phyloP scores from a whole-genome alignment of 2,797 vertebrate genomes.

The Gephyroberyx darwinii region DNA sequence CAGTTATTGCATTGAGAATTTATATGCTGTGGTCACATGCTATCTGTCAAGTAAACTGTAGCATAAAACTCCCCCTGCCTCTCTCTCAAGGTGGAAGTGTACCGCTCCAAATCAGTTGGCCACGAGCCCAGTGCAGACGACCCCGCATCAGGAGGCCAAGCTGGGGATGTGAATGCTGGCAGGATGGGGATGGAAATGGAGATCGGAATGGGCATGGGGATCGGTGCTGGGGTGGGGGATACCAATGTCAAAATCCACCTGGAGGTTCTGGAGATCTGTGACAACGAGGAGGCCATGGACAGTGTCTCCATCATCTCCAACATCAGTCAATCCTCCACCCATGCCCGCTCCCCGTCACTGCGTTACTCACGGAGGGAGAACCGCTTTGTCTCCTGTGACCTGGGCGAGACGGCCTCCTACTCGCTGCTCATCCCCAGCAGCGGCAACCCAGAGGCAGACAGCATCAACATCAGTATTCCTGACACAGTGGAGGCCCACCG shows the following conservation, averaged over 20 bases:
- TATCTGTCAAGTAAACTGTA: background rate
- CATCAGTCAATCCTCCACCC: constrained; percentile 96
- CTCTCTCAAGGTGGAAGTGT: constrained; percentile 87
- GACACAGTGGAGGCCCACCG: constrained; percentile 97
- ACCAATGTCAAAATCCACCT: constrained; percentile 97
- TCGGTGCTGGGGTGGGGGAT: constrained; percentile 79
- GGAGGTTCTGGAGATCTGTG: constrained; percentile 98
- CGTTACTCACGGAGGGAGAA: constrained; percentile 96
- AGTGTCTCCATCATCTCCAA: constrained; percentile 97
- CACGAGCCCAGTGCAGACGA: constrained; percentile 92
- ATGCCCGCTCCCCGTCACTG: constrained; percentile 92
- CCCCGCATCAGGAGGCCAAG: constrained; percentile 66
- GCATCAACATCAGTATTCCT: constrained; percentile 95
- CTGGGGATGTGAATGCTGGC: constrained; percentile 51
- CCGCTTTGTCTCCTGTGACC: constrained; percentile 94
- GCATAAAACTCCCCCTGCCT: constrained; percentile 8
- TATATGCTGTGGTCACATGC: background rate
- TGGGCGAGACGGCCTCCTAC: constrained; percentile 95
- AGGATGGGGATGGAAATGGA: constrained; percentile 61
- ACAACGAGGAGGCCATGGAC: constrained; percentile 95
- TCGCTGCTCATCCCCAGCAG: constrained; percentile 93
- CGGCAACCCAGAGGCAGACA: constrained; percentile 84
- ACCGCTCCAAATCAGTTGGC: constrained; percentile 96
- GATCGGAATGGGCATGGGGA: constrained; percentile 63
- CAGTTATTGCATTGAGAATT: no score